Evolutionary conservation across 2,888 invertebrate species (phyloP).

Genomic region (Epistrophella euchroma): DNA sequence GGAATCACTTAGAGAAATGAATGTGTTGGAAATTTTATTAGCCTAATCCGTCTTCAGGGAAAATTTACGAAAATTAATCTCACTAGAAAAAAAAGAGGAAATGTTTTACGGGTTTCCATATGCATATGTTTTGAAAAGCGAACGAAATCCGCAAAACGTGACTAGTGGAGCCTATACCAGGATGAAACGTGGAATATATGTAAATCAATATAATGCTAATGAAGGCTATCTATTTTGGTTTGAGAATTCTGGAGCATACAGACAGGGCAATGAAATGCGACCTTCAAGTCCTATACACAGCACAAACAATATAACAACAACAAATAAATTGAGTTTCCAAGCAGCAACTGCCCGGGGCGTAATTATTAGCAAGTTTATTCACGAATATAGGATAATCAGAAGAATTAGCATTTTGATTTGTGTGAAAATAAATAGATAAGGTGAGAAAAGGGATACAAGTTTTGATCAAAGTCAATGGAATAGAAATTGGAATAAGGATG

Average conservation of each 20-base stretch:
- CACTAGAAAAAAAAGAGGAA: slow-evolving; percentile 47
- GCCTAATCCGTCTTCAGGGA: slow-evolving; percentile 74
- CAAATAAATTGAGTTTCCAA: slow-evolving; percentile 12
- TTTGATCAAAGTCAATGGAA: neutral
- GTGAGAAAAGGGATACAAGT: slow-evolving; percentile 4
- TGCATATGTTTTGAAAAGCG: slow-evolving; percentile 65
- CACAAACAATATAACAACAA: neutral
- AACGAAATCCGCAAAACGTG: slow-evolving; percentile 59
- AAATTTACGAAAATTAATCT: slow-evolving; percentile 48
- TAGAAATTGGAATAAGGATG: neutral
- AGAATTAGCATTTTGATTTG: slow-evolving; percentile 36
- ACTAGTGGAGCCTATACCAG: slow-evolving; percentile 58
- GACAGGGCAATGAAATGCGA: neutral
- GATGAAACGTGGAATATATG: slow-evolving; percentile 27
- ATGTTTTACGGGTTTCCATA: slow-evolving; percentile 58
- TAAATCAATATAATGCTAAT: slow-evolving; percentile 71
- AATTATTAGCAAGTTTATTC: slow-evolving; percentile 34
- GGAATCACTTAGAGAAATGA: slow-evolving; percentile 76
- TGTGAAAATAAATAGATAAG: neutral
- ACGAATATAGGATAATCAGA: slow-evolving; percentile 34
- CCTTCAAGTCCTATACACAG: neutral
- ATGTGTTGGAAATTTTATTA: slow-evolving; percentile 76
- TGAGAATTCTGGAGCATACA: neutral
- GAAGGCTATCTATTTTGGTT: slow-evolving; percentile 57
- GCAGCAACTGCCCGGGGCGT: neutral